phyloP scores from a whole-genome alignment of 2,888 invertebrate species.

The Drosophila colorata region DNA sequence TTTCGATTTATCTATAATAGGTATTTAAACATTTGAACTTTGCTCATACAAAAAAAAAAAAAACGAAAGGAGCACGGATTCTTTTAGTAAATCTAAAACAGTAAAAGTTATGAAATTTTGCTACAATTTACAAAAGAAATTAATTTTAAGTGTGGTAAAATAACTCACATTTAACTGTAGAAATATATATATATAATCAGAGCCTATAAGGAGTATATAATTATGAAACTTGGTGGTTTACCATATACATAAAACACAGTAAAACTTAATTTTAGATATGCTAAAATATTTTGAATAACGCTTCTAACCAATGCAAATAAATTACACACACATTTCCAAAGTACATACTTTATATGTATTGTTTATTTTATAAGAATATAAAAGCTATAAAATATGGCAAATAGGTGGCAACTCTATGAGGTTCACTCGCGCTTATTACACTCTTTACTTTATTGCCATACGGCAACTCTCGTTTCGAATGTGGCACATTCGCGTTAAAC shows the following conservation, averaged over 20 bases:
- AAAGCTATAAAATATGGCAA: background rate
- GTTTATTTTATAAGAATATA: no score
- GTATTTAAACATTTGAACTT: background rate
- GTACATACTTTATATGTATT: no score
- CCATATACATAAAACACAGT: no score
- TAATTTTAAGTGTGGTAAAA: no score
- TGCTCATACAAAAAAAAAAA: no score
- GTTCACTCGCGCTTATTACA: background rate
- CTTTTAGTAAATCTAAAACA: no score
- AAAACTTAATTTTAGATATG: background rate
- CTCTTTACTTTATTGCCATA: background rate
- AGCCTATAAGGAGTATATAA: no score
- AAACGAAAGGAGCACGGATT: background rate
- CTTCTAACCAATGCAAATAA: background rate
- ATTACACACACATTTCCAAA: no score
- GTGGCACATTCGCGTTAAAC: constrained; percentile 30
- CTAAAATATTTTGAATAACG: background rate
- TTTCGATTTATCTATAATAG: constrained; percentile 9
- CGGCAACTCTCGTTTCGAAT: constrained; percentile 10
- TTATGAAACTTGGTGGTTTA: no score
- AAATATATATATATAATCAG: no score
- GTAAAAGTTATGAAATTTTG: background rate
- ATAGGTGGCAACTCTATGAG: background rate
- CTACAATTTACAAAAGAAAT: background rate
- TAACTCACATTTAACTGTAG: no score